Base-by-base conservation (phyloP, 2,888 invertebrate genomes). In the Agonum fuliginosum region DNA sequence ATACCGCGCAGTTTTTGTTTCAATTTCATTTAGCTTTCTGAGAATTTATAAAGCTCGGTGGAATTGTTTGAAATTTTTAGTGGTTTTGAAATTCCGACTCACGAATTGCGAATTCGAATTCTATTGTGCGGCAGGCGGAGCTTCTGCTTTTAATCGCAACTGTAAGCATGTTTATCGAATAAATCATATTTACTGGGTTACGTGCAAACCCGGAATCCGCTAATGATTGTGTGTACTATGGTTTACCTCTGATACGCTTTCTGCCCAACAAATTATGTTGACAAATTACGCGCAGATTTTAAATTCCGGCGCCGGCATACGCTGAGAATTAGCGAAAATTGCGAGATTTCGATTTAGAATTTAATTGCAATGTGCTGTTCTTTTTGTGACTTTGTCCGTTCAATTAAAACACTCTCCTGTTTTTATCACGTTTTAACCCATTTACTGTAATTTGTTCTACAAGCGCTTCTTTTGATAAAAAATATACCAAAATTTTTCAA, bases 111-210 rank as follows among this genome's bases (percentile, higher is more conserved):
- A 22, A 4, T 46, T 62, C 8, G 58, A 8, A 41, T 41, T 67
- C n/a, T 41, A 41, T 62, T 62, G 62, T 34, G 34, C 8, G 2
- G 3, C 17, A 19, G 34, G n/a, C 14, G 30, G 65, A 10, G 65
- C 3, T 14, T 30, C 30, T 5, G 20, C 34, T 34, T 67, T 37
- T 67, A 74, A 74, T 74, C 74, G 74, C 43, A 27, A 65, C 30
- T 65, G 74, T 74, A 74, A 74, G 74, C 74, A 74, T 74, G 74
- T 74, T 65, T 74, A 65, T 43, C 74, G 46, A 62, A 65, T 74
- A 74, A 74, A 74, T 74, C 74, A 74, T 74, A 74, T 74, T 74
- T 74, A 74, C 46, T 74, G 74, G 73, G 24, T 43, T 74, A 46
- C 65, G 65, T 74, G 74, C 65, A 62, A 74, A 74, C 74, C 62